These are phyloP conservation scores for Myotis lucifugus DNA, from an alignment of 2,113 vertebrate genomes.

Conservation along the genomic window DNA sequence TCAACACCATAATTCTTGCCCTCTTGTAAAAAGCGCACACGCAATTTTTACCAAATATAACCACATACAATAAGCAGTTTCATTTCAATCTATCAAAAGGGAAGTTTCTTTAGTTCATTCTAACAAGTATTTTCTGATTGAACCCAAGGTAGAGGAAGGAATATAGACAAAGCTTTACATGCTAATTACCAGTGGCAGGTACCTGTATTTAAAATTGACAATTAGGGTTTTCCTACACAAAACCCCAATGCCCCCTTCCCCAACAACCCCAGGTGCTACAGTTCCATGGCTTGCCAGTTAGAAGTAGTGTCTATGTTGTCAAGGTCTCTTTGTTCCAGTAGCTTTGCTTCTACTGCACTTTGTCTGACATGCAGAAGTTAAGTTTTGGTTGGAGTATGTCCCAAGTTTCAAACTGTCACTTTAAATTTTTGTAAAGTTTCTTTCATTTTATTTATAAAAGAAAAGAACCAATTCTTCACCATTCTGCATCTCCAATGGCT, in stretches of 20 bases:
- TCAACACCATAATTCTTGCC: constrained; percentile 86
- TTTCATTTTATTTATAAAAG: constrained; percentile 81
- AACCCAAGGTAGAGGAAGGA: constrained; percentile 78
- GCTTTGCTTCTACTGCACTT: constrained; percentile 83
- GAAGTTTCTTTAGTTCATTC: constrained; percentile 86
- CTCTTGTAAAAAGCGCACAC: constrained; percentile 86
- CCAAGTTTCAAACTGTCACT: constrained; percentile 88
- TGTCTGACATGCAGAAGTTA: constrained; percentile 87
- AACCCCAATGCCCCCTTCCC: constrained; percentile 81
- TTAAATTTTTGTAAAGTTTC: constrained; percentile 81
- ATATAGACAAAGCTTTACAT: constrained; percentile 88
- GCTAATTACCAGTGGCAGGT: constrained; percentile 87
- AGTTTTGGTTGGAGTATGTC: constrained; percentile 87
- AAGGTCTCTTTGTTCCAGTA: constrained; percentile 87
- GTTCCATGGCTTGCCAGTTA: constrained; percentile 88
- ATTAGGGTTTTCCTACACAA: constrained; percentile 86
- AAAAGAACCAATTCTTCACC: constrained; percentile 88
- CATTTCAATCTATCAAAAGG: constrained; percentile 86
- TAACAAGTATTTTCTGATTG: constrained; percentile 84
- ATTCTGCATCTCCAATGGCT: constrained; percentile 99
- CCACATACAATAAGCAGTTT: constrained; percentile 86
- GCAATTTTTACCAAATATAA: constrained; percentile 84
- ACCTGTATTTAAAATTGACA: constrained; percentile 87
- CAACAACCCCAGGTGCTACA: constrained; percentile 85
- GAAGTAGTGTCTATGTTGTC: constrained; percentile 89